phyloP scores from a whole-genome alignment of 2,797 vertebrate species.

The Oreonectes daqikongensis region DNA sequence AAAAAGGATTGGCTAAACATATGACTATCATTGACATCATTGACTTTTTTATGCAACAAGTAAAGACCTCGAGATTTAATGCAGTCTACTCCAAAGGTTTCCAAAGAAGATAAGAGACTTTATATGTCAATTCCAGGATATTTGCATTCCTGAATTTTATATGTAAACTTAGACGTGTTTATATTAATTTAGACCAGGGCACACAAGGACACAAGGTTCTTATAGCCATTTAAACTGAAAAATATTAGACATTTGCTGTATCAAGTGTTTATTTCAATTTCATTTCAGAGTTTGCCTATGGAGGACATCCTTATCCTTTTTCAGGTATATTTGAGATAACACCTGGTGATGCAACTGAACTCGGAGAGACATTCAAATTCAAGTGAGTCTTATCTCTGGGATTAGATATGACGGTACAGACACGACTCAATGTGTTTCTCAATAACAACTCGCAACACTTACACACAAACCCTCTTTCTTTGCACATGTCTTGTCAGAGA shows the following conservation, averaged over 20 bases:
- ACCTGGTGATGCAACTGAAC: conserved; percentile 93
- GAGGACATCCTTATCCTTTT: conserved; percentile 98
- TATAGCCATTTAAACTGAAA: too few relatives aligned
- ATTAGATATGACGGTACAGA: background rate
- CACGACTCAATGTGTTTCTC: background rate
- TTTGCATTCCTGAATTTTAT: background rate
- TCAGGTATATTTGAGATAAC: conserved; percentile 99
- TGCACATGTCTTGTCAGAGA: conserved; percentile 75
- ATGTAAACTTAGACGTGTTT: too few relatives aligned
- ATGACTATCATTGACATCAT: conserved; percentile 2
- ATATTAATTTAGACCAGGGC: too few relatives aligned
- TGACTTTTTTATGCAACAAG: conserved; percentile 11
- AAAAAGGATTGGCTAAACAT: background rate
- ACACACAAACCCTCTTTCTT: background rate
- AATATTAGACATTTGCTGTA: too few relatives aligned
- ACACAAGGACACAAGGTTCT: too few relatives aligned
- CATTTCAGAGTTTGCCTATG: conserved; percentile 94
- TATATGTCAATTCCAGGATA: too few relatives aligned
- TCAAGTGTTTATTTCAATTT: background rate
- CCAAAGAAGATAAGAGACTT: background rate
- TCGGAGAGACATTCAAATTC: conserved; percentile 99
- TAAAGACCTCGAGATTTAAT: conserved; percentile 3
- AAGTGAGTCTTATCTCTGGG: conserved; percentile 82
- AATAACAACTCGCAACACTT: background rate
- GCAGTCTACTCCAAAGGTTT: background rate